phyloP scores from a whole-genome alignment of 2,797 vertebrate species.

The Malurus leucopterus region DNA sequence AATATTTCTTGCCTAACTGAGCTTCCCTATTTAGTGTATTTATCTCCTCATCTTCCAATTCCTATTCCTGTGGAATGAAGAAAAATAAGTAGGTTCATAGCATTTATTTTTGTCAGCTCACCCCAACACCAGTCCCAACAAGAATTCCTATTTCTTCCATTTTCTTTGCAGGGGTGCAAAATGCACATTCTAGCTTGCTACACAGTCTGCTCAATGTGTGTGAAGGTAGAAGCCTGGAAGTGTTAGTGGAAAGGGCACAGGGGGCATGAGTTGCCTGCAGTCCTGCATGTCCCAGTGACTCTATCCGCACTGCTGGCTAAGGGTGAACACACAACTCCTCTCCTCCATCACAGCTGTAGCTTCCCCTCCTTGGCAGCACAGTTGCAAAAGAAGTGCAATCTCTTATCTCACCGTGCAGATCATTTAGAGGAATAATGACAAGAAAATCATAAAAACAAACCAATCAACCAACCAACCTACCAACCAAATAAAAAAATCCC shows the following conservation, averaged over 20 bases:
- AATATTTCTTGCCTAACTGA: constrained; percentile 16
- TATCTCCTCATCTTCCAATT: background rate
- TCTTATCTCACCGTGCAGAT: background rate
- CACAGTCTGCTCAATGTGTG: background rate
- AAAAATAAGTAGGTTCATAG: background rate
- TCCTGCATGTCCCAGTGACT: background rate
- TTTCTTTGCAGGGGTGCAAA: background rate
- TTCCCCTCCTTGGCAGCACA: background rate
- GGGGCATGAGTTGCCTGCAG: accelerated
- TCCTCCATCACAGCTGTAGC: background rate
- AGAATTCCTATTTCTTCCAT: background rate
- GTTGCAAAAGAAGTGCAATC: background rate
- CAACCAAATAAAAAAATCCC: background rate
- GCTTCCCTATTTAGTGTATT: constrained; percentile 17
- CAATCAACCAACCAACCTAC: background rate
- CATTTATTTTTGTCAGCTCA: background rate
- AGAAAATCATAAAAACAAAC: background rate
- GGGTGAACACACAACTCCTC: background rate
- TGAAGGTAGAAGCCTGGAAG: background rate
- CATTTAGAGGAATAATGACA: background rate
- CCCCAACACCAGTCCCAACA: background rate
- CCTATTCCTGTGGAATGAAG: background rate
- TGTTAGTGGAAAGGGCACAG: background rate
- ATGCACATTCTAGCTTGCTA: background rate
- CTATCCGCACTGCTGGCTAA: background rate